A percentile compares a stretch with the other conserved stretches of the same genome.
These are phyloP conservation scores for Leucopsar rothschildi DNA, from an alignment of 2,113 vertebrate species.

Conservation along the genomic window DNA sequence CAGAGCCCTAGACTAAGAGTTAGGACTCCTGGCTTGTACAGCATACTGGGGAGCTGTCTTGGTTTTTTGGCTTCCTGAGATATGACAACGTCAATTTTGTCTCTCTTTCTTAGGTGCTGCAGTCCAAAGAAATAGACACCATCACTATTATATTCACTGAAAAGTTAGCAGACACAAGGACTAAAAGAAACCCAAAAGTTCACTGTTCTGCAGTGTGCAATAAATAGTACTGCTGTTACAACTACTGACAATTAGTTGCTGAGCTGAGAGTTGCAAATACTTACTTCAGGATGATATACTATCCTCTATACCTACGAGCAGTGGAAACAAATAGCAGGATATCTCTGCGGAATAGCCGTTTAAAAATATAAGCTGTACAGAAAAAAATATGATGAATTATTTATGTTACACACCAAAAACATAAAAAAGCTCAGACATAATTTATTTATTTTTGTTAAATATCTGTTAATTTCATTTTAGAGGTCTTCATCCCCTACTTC, in stretches of 20 bases:
- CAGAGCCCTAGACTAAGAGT: not conserved
- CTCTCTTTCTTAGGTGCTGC: not conserved
- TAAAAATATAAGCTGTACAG: not conserved
- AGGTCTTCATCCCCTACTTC: not conserved
- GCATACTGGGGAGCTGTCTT: not conserved
- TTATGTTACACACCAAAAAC: constrained; percentile 14
- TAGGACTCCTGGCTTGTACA: not conserved
- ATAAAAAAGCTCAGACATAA: not conserved
- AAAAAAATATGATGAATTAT: constrained; percentile 18
- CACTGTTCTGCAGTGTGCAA: not conserved
- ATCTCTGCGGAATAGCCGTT: not conserved
- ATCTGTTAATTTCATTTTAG: constrained; percentile 24
- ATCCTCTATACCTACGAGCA: not conserved
- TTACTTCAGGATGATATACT: not conserved
- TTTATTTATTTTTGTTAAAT: constrained; percentile 50
- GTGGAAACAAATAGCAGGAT: not conserved
- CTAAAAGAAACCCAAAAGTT: not conserved
- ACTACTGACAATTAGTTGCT: not conserved
- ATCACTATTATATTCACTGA: not conserved
- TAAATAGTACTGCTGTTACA: not conserved
- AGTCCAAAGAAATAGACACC: not conserved
- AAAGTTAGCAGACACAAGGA: not conserved
- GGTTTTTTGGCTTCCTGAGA: not conserved
- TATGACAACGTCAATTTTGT: not conserved
- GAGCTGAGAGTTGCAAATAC: not conserved